Base-by-base conservation (phyloP, 2,888 invertebrate genomes). In the Pogonocherus hispidulus region DNA sequence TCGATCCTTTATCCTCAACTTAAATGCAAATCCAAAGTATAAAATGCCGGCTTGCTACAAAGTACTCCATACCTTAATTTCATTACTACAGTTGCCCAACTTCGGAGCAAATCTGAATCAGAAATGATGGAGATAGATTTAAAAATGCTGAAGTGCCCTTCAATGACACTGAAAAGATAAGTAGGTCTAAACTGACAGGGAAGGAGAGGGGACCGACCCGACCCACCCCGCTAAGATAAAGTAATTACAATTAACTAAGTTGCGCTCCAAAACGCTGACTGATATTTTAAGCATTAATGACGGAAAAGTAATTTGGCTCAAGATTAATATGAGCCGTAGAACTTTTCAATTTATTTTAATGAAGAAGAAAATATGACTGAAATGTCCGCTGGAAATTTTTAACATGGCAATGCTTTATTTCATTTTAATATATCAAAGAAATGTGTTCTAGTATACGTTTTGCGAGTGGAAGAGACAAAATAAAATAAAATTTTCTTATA, bases 181-280 rank as follows among this genome's bases (percentile, higher is more conserved):
- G 57, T 41, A 44, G 57, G 57, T 44, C 18, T 20, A 46, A 54
- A 44, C 41, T 44, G 55, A 67, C 22, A 54, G 55, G 32, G 44
- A n/a, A n/a, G n/a, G 62, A 52, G 32, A n/a, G 27, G 14, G 20
- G 19, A 2, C 51, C 52, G 22, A 41, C 51, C 35, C 65, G 51
- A 54, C 57, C 67, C 62, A 37, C 71, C 66, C 73, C 69, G 73
- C 71, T 70, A 73, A 79, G 80, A 81, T 81, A 80, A 81, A 82
- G 79, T 78, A 80, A 82, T 82, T 81, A 81, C 80, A 79, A 81
- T 82, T 82, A 81, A 79, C 78, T 74, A 71, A 78, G 77, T 74
- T 75, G 71, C 70, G 73, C 70, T 70, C 72, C 68, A 68, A 72
- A 75, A 73, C 71, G 76, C 72, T 74, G 76, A 77, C 78, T 76